Conservation (phyloP, 1,140 invertebrate species). For the Rhagoletis pomonella region DNA sequence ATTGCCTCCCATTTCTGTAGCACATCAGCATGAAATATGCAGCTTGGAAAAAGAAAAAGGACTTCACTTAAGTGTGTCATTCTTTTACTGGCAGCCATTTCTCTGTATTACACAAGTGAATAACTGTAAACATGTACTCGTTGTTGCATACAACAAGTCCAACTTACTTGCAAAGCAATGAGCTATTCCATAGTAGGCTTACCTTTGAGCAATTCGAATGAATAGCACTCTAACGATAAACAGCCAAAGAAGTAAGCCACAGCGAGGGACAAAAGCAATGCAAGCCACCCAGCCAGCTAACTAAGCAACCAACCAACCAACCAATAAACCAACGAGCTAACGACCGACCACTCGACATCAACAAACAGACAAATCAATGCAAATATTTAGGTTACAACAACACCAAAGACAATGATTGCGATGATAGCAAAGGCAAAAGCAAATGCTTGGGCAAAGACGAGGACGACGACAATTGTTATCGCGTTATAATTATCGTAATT, state of each 20-base stretch:
- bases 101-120: no score
- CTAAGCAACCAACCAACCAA: neutral
- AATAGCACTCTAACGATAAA: neutral
- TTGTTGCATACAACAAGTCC: no score
- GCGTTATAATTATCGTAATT: constrained; percentile 51
- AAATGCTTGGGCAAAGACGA: neutral
- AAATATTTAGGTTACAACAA: neutral
- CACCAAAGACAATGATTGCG: constrained; percentile 21
- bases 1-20: no score
- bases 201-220: neutral
- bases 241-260: neutral
- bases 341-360: neutral
- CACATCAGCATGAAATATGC: no score
- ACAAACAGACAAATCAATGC: constrained; percentile 17
- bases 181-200: no score
- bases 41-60: no score
- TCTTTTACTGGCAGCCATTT: no score
- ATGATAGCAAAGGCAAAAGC: neutral
- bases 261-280: neutral
- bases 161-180: no score
- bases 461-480: constrained; percentile 9
- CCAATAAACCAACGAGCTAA: no score
- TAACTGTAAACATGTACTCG: no score
- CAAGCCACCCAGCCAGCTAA: neutral
- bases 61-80: no score